phyloP scores from a whole-genome alignment of 1,140 invertebrate species.

The Sycophila sp. region DNA sequence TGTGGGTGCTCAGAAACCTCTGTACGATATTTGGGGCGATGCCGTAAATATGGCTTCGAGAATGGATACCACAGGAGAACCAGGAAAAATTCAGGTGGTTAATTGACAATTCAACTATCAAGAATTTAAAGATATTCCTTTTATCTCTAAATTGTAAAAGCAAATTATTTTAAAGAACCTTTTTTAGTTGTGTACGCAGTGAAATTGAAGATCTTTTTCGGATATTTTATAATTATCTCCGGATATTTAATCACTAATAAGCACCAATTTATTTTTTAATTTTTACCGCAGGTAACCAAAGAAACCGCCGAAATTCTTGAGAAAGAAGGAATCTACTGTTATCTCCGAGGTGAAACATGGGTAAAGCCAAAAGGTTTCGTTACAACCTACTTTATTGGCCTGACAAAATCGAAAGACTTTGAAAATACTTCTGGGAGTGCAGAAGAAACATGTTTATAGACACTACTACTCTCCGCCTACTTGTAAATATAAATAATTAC shows the following conservation, averaged over 20 bases:
- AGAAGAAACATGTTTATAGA: too few species aligned
- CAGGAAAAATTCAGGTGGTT: slow-evolving; percentile 80
- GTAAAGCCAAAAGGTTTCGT: slow-evolving; percentile 82
- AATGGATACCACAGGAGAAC: slow-evolving; percentile 86
- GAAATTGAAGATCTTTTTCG: background rate
- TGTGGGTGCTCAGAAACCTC: slow-evolving; percentile 87
- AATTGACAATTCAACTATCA: background rate
- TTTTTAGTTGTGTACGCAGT: background rate
- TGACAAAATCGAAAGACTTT: slow-evolving; percentile 67
- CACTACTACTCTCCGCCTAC: too few species aligned
- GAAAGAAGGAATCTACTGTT: slow-evolving; percentile 75
- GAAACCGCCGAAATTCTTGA: slow-evolving; percentile 77
- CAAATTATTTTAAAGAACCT: background rate
- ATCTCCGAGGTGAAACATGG: slow-evolving; percentile 75
- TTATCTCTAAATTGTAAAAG: background rate
- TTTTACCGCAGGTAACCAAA: slow-evolving; percentile 81
- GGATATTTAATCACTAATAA: too few species aligned
- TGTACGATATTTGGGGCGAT: slow-evolving; percentile 95
- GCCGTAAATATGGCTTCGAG: slow-evolving; percentile 94
- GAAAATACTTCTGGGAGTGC: too few species aligned
- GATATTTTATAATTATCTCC: too few species aligned
- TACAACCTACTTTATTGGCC: slow-evolving; percentile 78
- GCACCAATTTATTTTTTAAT: background rate
- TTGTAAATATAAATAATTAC: too few species aligned
- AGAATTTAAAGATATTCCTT: background rate